These are phyloP conservation scores for Sinopyrophorus schimmeli DNA, from an alignment of 2,888 invertebrate genomes.

Conservation along the genomic window DNA sequence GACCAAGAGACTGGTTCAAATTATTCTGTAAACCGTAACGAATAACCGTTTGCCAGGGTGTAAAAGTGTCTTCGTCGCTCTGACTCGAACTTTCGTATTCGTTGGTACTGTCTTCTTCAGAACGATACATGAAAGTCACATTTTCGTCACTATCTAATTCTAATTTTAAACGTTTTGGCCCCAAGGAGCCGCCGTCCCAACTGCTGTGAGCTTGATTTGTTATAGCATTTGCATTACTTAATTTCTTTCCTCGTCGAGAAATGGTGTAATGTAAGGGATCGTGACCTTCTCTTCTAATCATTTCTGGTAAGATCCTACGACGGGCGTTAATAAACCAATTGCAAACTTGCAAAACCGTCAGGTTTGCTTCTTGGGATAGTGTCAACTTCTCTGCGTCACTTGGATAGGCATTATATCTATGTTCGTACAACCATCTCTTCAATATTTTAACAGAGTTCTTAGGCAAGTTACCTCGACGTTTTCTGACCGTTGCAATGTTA, in stretches of 20 bases:
- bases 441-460: conserved; percentile 91
- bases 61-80: conserved; percentile 76
- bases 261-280: conserved; percentile 92
- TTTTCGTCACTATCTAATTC: conserved; percentile 64
- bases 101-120: conserved; percentile 68
- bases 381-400: conserved; percentile 89
- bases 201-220: conserved; percentile 34
- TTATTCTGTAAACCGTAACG: conserved; percentile 60
- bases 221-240: conserved; percentile 55
- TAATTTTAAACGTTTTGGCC: conserved; percentile 51
- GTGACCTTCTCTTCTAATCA: conserved; percentile 90
- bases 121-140: conserved; percentile 62
- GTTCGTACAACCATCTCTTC: conserved; percentile 91
- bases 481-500: conserved; percentile 63
- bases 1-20: conserved; percentile 39
- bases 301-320: conserved; percentile 87
- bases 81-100: conserved; percentile 76
- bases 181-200: conserved; percentile 41
- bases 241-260: conserved; percentile 81
- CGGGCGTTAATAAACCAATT: conserved; percentile 97
- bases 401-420: conserved; percentile 93
- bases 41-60: conserved; percentile 73
- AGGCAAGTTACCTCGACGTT: conserved; percentile 87
- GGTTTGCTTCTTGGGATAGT: conserved; percentile 75
- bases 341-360: conserved; percentile 92